These are phyloP conservation scores for Diacarnus erythraeanus DNA, from an alignment of 37 sponge, comb jelly and placozoan genomes.

Conservation along the genomic window DNA sequence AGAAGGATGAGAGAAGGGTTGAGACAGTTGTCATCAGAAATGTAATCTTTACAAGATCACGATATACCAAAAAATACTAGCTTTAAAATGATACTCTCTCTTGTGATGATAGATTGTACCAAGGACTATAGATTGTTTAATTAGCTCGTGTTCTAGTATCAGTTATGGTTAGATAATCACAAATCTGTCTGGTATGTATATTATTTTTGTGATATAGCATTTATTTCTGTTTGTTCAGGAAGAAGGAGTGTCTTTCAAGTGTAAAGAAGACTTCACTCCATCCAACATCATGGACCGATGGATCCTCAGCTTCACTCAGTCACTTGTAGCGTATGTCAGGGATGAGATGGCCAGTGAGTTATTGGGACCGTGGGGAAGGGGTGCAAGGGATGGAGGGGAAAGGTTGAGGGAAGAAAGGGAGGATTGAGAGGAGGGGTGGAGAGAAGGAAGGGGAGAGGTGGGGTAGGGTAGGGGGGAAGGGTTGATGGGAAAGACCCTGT, in stretches of 20 bases:
- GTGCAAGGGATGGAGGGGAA: not conserved
- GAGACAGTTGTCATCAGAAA: too few species aligned
- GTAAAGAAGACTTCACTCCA: constrained; percentile 54
- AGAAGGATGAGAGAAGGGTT: too few species aligned
- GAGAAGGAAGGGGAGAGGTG: too few species aligned
- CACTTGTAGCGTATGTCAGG: constrained; percentile 81
- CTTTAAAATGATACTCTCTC: too few species aligned
- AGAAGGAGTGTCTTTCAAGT: constrained; percentile 65
- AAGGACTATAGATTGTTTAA: too few species aligned
- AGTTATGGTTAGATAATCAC: not conserved
- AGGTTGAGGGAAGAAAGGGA: not conserved
- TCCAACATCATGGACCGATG: constrained; percentile 92
- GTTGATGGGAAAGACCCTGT: not conserved
- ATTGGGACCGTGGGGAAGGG: not conserved
- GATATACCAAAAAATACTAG: too few species aligned
- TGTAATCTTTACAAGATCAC: too few species aligned
- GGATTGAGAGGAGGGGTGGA: not conserved
- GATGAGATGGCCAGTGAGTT: constrained; percentile 86
- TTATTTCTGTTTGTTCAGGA: constrained; percentile 24
- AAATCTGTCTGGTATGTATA: not conserved
- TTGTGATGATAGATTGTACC: too few species aligned
- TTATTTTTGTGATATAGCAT: not conserved
- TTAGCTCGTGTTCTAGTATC: too few species aligned
- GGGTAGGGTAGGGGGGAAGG: not conserved
- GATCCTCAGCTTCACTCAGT: constrained; percentile 93